Percentiles rank a stretch among this genome's conserved stretches.
These are phyloP conservation scores for Chloropsis hardwickii DNA, from an alignment of 2,113 vertebrate genomes.

Conservation along the genomic window DNA sequence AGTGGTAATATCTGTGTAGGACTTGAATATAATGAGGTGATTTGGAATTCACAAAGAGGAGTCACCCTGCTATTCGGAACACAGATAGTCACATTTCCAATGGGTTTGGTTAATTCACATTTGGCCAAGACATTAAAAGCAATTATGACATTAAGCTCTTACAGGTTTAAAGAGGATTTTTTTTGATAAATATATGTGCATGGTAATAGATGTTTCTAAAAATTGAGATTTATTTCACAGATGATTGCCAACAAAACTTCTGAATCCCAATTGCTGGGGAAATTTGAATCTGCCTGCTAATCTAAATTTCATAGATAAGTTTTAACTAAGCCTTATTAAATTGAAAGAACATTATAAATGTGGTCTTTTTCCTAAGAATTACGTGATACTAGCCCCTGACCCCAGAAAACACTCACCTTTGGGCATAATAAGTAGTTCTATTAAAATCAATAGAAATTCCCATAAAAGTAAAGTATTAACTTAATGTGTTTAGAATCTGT, in stretches of 20 bases:
- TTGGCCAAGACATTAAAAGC: conserved; percentile 11
- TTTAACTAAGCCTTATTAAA: neutral
- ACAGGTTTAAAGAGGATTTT: neutral
- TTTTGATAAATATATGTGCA: neutral
- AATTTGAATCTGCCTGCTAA: neutral
- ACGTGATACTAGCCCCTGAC: neutral
- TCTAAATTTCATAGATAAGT: neutral
- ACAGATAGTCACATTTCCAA: neutral
- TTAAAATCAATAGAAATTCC: conserved; percentile 26
- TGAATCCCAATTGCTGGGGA: neutral
- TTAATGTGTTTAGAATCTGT: neutral
- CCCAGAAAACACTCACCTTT: conserved; percentile 3
- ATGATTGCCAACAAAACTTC: neutral
- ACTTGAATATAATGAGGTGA: neutral
- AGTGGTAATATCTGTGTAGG: neutral
- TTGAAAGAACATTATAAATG: neutral
- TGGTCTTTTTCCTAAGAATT: neutral
- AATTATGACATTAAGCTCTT: conserved; percentile 16
- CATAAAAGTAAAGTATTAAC: conserved; percentile 10
- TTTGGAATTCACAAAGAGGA: neutral
- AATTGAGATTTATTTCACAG: neutral
- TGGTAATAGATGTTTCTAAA: neutral
- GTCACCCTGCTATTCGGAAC: neutral
- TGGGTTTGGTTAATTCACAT: conserved; percentile 11
- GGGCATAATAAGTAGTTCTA: neutral